Base-by-base conservation (phyloP, 2,113 vertebrate genomes). In the Formicarius rufipectus region DNA sequence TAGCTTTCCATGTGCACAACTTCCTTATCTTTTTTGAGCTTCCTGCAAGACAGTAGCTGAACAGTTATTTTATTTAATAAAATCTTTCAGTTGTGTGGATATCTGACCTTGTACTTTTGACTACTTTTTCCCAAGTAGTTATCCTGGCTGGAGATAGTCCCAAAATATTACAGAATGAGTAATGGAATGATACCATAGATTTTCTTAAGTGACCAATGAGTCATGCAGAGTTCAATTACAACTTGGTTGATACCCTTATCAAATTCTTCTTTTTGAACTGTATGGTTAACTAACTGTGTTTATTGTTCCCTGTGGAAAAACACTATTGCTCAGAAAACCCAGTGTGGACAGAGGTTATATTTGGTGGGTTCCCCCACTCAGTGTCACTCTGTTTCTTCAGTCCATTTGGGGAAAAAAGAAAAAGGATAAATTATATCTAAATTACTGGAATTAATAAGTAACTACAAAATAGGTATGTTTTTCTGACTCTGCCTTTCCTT, bases 111-210 rank as follows among this genome's bases (percentile, higher is more conserved):
- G 35, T 84, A 90, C 76, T 28, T 49, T 56, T 87, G 39, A 37
- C 76, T 81, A 35, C 68, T 80, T 91, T 75, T 78, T 73, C 31
- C 58, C 53, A 55, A n/a, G 37, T 79, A 87, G 76, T 96, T 96
- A 55, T 80, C 39, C 76, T 55, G 42, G 24, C 58, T 84, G 56
- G 69, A 83, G 83, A 85, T 74, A 84, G 50, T 56, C n/a, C 49
- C 64, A 88, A 80, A 89, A 89, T 89, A 84, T 76, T 87, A 92
- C 66, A 83, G 96, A 95, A 93, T 95, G 91, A 88, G 55, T 92
- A 88, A 96, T 74, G 33, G 53, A 91, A 86, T 91, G 64, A 93
- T 96, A 84, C 13, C 18, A 7, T 68, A 79, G 44, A 33, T 52
- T 91, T 90, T 68, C 64, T 76, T 31, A 89, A 76, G 67, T 62